These are phyloP conservation scores for Zaprionus bogoriensis DNA, from an alignment of 2,888 invertebrate species.

Conservation along the genomic window DNA sequence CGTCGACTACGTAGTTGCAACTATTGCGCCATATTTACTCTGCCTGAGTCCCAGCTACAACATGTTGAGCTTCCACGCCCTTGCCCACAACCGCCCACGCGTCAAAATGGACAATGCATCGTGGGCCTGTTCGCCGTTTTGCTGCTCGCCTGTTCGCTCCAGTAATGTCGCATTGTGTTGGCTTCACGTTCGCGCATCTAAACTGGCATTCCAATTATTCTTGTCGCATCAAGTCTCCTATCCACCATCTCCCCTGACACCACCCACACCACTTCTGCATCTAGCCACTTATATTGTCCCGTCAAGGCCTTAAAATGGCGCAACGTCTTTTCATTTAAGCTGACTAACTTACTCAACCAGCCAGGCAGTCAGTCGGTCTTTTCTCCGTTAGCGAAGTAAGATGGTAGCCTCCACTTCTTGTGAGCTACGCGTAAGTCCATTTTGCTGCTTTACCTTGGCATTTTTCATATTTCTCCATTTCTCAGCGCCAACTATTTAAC, in stretches of 20 bases:
- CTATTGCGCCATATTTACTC: conserved; percentile 51
- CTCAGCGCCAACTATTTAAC: conserved; percentile 7
- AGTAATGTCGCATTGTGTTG: conserved; percentile 48
- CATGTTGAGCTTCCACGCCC: conserved; percentile 25
- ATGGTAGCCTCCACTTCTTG: too few relatives aligned
- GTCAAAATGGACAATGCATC: neutral
- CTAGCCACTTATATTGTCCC: too few relatives aligned
- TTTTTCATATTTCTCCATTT: conserved; percentile 30
- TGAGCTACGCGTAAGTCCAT: conserved; percentile 29
- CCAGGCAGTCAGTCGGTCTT: too few relatives aligned
- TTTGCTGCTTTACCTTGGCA: conserved; percentile 34
- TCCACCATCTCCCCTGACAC: neutral
- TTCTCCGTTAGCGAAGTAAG: too few relatives aligned
- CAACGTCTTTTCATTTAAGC: conserved; percentile 49
- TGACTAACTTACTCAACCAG: conserved; percentile 40
- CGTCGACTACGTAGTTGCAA: conserved; percentile 41
- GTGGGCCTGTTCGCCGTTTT: neutral
- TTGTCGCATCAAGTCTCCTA: neutral
- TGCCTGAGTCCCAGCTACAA: conserved; percentile 28
- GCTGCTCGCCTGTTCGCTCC: neutral
- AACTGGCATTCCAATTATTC: conserved; percentile 78
- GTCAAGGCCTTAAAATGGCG: conserved; percentile 22
- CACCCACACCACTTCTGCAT: neutral
- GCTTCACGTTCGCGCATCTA: conserved; percentile 60
- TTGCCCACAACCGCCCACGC: neutral